phyloP scores from a whole-genome alignment of 2,113 vertebrate genomes.

The Periophthalmus modestus region DNA sequence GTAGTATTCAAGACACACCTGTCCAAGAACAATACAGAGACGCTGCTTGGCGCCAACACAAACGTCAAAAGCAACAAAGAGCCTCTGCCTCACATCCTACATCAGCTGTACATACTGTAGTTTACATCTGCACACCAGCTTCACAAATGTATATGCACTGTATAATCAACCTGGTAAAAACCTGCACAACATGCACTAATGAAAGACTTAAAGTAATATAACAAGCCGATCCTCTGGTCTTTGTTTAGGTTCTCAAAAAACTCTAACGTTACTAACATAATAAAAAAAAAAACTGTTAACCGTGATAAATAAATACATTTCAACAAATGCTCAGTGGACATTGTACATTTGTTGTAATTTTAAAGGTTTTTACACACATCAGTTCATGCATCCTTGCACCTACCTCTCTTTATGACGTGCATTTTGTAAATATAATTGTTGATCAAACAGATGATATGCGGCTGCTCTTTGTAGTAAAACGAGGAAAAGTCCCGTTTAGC shows the following conservation, averaged over 20 bases:
- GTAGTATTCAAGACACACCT: slow-evolving; percentile 20
- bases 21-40: neutral
- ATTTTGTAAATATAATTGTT: slow-evolving; percentile 65
- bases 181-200: neutral
- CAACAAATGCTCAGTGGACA: neutral
- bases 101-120: neutral
- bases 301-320: neutral
- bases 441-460: neutral
- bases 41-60: slow-evolving; percentile 33
- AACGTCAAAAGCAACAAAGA: neutral
- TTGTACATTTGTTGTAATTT: no score
- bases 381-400: neutral
- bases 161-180: neutral
- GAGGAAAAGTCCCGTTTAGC: neutral
- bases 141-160: neutral
- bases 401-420: slow-evolving; percentile 95
- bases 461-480: neutral
- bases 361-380: neutral
- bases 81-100: neutral
- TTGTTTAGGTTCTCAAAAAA: neutral
- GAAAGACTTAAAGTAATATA: neutral
- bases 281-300: neutral
- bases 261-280: neutral
- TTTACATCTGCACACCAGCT: no score
- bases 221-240: neutral